A percentile compares a stretch with the other conserved stretches of the same genome.
phyloP scores from a whole-genome alignment of 2,113 vertebrate genomes.

The Ciconia maguari region DNA sequence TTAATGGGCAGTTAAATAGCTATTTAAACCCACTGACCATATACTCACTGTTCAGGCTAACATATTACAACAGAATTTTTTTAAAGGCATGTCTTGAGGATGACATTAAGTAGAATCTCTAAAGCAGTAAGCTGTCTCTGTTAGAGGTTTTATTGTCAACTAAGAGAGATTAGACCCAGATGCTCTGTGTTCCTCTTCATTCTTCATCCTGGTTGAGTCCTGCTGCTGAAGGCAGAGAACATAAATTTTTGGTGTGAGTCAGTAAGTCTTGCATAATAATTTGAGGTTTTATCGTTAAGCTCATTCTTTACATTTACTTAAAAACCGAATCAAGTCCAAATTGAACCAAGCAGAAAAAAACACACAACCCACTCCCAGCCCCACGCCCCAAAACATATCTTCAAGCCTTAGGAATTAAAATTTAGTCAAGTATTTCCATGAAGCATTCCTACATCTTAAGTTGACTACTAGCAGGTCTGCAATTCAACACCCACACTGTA shows the following conservation, averaged over 20 bases:
- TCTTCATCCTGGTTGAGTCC: background rate
- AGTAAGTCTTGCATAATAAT: background rate
- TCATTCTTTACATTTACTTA: background rate
- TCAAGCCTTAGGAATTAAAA: background rate
- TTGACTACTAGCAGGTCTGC: background rate
- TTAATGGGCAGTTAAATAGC: background rate
- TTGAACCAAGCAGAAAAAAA: background rate
- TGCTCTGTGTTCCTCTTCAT: background rate
- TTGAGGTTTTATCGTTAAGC: background rate
- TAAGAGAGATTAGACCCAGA: background rate
- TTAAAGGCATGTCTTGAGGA: background rate
- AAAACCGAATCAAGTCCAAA: background rate
- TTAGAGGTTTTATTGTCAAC: background rate
- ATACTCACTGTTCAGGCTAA: background rate
- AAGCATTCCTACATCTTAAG: background rate
- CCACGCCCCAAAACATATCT: background rate
- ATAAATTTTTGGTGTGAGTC: background rate
- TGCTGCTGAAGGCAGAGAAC: background rate
- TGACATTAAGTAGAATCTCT: background rate
- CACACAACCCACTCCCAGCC: fast-evolving
- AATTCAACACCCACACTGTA: background rate
- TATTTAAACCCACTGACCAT: background rate
- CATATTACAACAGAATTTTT: background rate
- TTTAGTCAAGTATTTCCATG: background rate
- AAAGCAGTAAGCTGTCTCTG: background rate